Evolutionary conservation across 2,888 invertebrate genomes (phyloP).

Genomic region (Trissolcus japonicus): DNA sequence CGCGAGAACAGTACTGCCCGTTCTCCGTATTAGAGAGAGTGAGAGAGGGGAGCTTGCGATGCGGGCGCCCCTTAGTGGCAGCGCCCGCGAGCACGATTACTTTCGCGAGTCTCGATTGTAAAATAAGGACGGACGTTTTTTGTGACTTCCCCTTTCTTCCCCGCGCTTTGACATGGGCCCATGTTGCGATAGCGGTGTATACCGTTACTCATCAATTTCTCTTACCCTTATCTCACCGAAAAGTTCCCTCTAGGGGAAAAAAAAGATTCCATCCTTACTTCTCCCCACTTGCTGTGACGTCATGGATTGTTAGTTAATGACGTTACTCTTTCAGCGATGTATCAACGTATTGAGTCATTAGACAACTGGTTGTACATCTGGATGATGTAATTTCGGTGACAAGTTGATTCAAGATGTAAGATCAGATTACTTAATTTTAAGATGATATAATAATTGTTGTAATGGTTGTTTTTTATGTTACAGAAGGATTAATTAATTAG

Average conservation of each 20-base stretch:
- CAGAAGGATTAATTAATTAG: constrained; percentile 2
- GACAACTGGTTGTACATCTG: too few relatives aligned
- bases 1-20: constrained; percentile 23
- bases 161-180: constrained; percentile 11
- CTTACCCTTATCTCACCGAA: constrained; percentile 18
- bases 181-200: constrained; percentile 15
- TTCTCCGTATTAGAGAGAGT: constrained; percentile 15
- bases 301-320: constrained; percentile 28
- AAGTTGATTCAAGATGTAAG: too few relatives aligned
- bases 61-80: constrained; percentile 20
- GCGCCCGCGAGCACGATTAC: constrained; percentile 35
- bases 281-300: constrained; percentile 18
- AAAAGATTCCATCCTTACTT: background rate
- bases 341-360: too few relatives aligned
- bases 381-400: too few relatives aligned
- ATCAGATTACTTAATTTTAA: too few relatives aligned
- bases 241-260: too few relatives aligned
- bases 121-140: constrained; percentile 43
- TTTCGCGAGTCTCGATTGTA: constrained; percentile 33
- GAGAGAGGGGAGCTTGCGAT: constrained; percentile 8
- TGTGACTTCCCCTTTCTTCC: constrained; percentile 11
- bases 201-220: constrained; percentile 38
- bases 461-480: too few relatives aligned
- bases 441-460: too few relatives aligned
- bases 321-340: constrained; percentile 1